These are phyloP conservation scores for Musca vetustissima DNA, from an alignment of 1,140 invertebrate species.

Conservation along the genomic window DNA sequence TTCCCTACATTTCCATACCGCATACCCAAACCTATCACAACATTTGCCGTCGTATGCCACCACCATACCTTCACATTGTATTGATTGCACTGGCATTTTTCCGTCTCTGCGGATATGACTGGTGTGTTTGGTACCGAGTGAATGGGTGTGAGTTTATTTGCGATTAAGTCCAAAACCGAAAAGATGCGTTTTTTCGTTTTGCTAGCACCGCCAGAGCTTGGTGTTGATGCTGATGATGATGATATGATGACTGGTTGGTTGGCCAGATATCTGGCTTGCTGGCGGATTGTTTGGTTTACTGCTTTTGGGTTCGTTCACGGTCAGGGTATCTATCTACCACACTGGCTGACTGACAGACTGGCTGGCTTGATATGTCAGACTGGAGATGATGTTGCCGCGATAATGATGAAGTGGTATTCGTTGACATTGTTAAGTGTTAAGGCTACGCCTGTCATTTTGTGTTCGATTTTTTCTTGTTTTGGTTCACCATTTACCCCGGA, in stretches of 20 bases:
- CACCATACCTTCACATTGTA: neutral
- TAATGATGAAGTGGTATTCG: slow-evolving; percentile 22
- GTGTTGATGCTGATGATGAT: neutral
- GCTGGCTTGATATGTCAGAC: no score
- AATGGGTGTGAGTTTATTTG: no score
- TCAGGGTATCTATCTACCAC: no score
- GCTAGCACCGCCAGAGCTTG: neutral
- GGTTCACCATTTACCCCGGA: neutral
- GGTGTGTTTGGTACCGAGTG: no score
- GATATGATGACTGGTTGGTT: slow-evolving; percentile 5
- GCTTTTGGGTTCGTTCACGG: no score
- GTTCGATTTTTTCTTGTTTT: neutral
- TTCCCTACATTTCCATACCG: no score
- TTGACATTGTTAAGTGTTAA: slow-evolving; percentile 23
- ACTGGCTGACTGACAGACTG: no score
- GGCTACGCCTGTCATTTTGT: slow-evolving; percentile 21
- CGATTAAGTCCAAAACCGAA: slow-evolving; percentile 9
- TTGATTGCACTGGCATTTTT: neutral
- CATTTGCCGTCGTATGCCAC: no score
- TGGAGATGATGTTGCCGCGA: slow-evolving; percentile 11
- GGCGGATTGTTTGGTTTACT: no score
- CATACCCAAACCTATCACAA: no score
- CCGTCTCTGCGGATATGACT: no score
- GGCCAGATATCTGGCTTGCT: neutral
- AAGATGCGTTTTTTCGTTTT: slow-evolving; percentile 8